phyloP scores from a whole-genome alignment of 2,113 vertebrate species.

The Alexandromys fortis region DNA sequence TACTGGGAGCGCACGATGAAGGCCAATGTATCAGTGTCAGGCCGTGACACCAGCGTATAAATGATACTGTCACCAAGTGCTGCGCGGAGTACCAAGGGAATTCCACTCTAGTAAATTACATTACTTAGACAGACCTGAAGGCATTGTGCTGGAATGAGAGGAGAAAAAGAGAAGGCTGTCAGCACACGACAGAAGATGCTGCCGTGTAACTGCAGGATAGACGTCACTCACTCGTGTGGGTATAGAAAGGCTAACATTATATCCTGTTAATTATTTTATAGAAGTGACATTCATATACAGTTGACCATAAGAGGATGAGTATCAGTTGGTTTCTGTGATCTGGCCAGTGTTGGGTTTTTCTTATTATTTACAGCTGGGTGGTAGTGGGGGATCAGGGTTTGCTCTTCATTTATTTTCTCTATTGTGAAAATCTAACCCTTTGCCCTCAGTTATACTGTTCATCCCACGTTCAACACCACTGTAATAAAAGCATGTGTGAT shows the following conservation, averaged over 20 bases:
- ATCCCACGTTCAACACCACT: neutral
- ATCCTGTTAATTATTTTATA: slow-evolving; percentile 54
- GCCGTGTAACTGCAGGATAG: slow-evolving; percentile 81
- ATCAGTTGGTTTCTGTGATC: slow-evolving; percentile 10
- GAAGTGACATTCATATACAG: slow-evolving; percentile 54
- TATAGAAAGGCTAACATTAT: neutral
- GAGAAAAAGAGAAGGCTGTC: slow-evolving; percentile 84
- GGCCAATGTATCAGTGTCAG: slow-evolving; percentile 87
- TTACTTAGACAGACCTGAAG: slow-evolving; percentile 91
- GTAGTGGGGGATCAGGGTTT: neutral
- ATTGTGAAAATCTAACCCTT: neutral
- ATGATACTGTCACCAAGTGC: slow-evolving; percentile 89
- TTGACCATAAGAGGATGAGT: neutral
- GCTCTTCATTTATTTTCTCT: neutral
- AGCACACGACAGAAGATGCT: slow-evolving; percentile 82
- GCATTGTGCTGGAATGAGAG: slow-evolving; percentile 87
- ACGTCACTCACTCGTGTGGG: slow-evolving; percentile 68
- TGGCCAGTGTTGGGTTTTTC: neutral
- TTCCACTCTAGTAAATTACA: slow-evolving; percentile 90
- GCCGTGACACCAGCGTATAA: slow-evolving; percentile 87
- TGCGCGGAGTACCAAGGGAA: slow-evolving; percentile 87
- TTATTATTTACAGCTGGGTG: neutral
- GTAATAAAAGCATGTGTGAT: slow-evolving; percentile 12
- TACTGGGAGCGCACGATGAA: slow-evolving; percentile 84
- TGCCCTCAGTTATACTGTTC: neutral